A percentile compares a stretch with the other conserved stretches of the same genome.
phyloP scores from a whole-genome alignment of 1,140 invertebrate species.

The Matsumurasca onukii region DNA sequence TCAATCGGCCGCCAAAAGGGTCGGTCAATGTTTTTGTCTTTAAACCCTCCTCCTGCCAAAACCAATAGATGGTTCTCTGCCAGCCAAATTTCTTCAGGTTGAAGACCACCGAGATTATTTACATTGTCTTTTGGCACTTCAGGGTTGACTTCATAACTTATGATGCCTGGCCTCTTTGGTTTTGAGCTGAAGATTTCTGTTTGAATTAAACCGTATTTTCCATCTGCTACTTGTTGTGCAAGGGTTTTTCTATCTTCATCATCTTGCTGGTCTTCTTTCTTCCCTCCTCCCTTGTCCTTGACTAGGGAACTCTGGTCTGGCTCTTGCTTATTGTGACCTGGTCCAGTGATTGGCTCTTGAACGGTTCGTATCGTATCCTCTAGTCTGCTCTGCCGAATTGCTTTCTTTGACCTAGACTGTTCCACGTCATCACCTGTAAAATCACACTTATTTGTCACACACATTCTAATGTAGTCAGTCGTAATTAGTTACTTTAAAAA shows the following conservation, averaged over 20 bases:
- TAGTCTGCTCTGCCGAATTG: slow-evolving; percentile 7
- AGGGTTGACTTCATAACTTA: slow-evolving; percentile 74
- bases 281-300: slow-evolving; percentile 37
- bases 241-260: slow-evolving; percentile 80
- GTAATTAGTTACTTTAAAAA: too few species aligned
- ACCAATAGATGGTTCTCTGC: slow-evolving; percentile 86
- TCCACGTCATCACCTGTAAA: slow-evolving; percentile 16
- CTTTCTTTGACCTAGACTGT: slow-evolving; percentile 4
- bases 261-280: slow-evolving; percentile 49
- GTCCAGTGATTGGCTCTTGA: slow-evolving; percentile 15
- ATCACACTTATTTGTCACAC: too few species aligned
- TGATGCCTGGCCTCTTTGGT: slow-evolving; percentile 71
- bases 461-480: too few species aligned
- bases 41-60: slow-evolving; percentile 68
- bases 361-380: slow-evolving; percentile 18
- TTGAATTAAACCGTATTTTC: slow-evolving; percentile 86
- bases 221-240: slow-evolving; percentile 81
- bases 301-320: slow-evolving; percentile 2
- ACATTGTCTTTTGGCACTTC: slow-evolving; percentile 77
- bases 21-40: slow-evolving; percentile 45
- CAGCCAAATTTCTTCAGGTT: slow-evolving; percentile 84
- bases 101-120: slow-evolving; percentile 76
- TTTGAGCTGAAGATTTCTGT: slow-evolving; percentile 71
- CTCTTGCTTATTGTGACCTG: slow-evolving; percentile 10
- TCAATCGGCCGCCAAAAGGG: slow-evolving; percentile 75